These are phyloP conservation scores for Ophion obscuratus DNA, from an alignment of 2,888 invertebrate species.

Conservation along the genomic window DNA sequence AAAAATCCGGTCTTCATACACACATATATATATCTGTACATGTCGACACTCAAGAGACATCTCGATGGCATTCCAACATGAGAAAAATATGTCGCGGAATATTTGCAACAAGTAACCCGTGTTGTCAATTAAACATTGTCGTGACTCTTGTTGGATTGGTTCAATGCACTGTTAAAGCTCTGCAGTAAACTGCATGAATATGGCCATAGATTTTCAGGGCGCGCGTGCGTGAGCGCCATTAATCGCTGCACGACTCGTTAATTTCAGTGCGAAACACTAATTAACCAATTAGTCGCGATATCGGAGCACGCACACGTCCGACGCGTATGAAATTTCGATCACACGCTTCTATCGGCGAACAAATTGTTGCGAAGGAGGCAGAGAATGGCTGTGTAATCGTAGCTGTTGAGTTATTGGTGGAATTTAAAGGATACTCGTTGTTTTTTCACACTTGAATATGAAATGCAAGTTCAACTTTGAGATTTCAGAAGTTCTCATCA, in stretches of 20 bases:
- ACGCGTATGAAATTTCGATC: conserved; percentile 20
- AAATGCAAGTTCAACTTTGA: too few species aligned
- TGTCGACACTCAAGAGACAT: conserved; percentile 50
- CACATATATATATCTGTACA: background rate
- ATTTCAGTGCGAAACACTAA: conserved; percentile 8
- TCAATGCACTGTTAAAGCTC: background rate
- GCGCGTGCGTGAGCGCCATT: conserved; percentile 3
- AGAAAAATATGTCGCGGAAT: conserved; percentile 68
- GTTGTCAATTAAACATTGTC: conserved; percentile 74
- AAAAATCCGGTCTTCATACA: background rate
- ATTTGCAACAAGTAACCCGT: conserved; percentile 61
- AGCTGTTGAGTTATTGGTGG: too few species aligned
- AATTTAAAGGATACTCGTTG: too few species aligned
- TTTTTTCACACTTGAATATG: too few species aligned
- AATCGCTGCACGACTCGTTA: conserved; percentile 24
- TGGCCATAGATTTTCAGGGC: conserved; percentile 22
- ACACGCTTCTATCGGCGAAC: background rate
- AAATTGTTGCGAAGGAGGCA: background rate
- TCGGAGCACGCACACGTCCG: background rate
- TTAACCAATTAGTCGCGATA: conserved; percentile 32
- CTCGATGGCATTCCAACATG: conserved; percentile 63
- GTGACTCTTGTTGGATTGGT: conserved; percentile 13
- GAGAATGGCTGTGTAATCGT: too few species aligned
- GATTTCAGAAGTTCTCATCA: too few species aligned
- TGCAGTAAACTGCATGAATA: conserved; percentile 26